These are phyloP conservation scores for Probaryconus sp. DNA, from an alignment of 1,140 invertebrate genomes.

Conservation along the genomic window DNA sequence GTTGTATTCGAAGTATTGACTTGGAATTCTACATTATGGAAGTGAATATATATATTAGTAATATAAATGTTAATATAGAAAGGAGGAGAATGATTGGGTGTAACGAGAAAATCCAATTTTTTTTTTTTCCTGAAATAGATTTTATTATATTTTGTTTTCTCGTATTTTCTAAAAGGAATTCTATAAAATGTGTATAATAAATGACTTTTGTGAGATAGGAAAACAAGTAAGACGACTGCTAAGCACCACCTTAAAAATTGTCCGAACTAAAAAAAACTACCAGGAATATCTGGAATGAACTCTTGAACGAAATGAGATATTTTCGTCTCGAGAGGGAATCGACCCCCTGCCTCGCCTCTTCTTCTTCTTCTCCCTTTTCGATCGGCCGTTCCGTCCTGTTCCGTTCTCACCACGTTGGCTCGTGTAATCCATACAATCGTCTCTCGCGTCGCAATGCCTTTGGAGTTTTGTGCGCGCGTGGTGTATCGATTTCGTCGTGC, in stretches of 20 bases:
- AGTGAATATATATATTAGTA: background rate
- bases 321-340: constrained; percentile 34
- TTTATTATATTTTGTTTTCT: too few species aligned
- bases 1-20: constrained; percentile 13
- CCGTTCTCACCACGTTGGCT: constrained; percentile 29
- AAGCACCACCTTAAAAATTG: too few species aligned
- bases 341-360: constrained; percentile 15
- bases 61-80: constrained; percentile 13
- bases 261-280: too few species aligned
- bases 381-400: constrained; percentile 23
- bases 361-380: constrained; percentile 1
- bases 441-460: constrained; percentile 53
- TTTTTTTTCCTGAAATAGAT: too few species aligned
- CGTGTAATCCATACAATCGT: constrained; percentile 35
- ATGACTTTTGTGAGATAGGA: too few species aligned
- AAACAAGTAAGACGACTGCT: too few species aligned
- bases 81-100: too few species aligned
- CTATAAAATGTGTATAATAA: too few species aligned
- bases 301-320: constrained; percentile 13
- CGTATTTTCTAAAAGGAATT: too few species aligned
- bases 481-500: constrained; percentile 68
- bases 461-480: constrained; percentile 59
- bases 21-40: constrained; percentile 12
- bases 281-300: constrained; percentile 31
- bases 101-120: too few species aligned